Conservation (phyloP, 2,888 invertebrate species). For the Erebia palarica region DNA sequence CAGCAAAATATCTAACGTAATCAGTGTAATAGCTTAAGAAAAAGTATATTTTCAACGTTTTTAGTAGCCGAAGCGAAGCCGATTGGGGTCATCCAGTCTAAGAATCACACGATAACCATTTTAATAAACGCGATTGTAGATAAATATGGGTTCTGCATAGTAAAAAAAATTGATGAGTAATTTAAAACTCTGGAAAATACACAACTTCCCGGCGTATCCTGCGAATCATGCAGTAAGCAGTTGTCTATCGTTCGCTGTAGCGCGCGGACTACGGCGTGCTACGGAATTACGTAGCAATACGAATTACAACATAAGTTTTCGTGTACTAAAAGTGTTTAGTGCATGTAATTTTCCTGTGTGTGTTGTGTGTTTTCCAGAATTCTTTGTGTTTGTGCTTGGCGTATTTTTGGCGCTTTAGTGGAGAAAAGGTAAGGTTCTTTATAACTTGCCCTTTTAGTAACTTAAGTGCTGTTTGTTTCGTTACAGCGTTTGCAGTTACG, state of each 20-base stretch:
- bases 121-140: too few relatives aligned
- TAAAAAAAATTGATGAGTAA: background rate
- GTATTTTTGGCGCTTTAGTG: background rate
- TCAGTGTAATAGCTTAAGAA: too few relatives aligned
- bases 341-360: conserved; percentile 14
- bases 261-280: conserved; percentile 16
- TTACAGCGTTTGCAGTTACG: background rate
- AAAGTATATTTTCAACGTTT: too few relatives aligned
- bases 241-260: conserved; percentile 21
- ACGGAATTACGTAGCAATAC: conserved; percentile 6
- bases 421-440: conserved; percentile 1
- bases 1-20: too few relatives aligned
- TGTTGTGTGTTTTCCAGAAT: too few relatives aligned
- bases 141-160: too few relatives aligned
- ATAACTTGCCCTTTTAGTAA: background rate
- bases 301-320: conserved; percentile 11
- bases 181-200: conserved; percentile 2
- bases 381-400: conserved; percentile 8
- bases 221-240: conserved; percentile 20
- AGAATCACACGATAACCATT: too few relatives aligned
- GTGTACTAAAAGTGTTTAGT: conserved; percentile 16
- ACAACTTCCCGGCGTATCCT: conserved; percentile 18
- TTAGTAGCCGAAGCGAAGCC: too few relatives aligned
- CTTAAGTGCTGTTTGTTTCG: background rate
- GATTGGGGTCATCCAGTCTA: too few relatives aligned